Evolutionary conservation across 2,888 invertebrate genomes (phyloP).

Genomic region (Priocnemis perturbator): DNA sequence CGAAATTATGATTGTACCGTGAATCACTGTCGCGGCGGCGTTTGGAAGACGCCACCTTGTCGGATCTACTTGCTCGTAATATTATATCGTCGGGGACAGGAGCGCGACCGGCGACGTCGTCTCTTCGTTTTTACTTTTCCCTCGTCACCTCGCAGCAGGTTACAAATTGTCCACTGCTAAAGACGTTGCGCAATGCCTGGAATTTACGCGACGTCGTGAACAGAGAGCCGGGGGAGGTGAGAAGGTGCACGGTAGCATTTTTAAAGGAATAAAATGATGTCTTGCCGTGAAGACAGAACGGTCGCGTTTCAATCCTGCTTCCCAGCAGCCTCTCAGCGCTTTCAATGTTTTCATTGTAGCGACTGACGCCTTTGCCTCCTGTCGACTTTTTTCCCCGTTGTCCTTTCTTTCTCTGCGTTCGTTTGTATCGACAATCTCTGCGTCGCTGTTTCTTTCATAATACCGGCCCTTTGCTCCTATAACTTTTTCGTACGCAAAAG

Average conservation of each 20-base stretch:
- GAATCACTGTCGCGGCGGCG: too few species aligned
- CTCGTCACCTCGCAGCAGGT: too few species aligned
- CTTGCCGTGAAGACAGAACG: constrained; percentile 25
- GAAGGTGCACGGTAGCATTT: constrained; percentile 12
- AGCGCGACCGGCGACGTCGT: too few species aligned
- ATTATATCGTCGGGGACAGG: too few species aligned
- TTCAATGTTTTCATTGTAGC: constrained; percentile 47
- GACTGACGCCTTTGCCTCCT: constrained; percentile 24
- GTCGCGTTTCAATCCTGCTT: constrained; percentile 39
- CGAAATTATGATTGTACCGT: too few species aligned
- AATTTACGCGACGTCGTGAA: not conserved
- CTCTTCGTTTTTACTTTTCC: too few species aligned
- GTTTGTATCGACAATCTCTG: not conserved
- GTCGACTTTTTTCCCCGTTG: not conserved
- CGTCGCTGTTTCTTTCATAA: not conserved
- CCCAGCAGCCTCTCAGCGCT: constrained; percentile 12
- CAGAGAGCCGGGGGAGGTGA: constrained; percentile 5
- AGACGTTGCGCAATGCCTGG: too few species aligned
- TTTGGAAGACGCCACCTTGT: too few species aligned
- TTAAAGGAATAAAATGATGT: constrained; percentile 28
- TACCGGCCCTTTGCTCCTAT: not conserved
- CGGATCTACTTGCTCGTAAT: too few species aligned
- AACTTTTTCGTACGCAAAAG: too few species aligned
- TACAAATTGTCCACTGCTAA: too few species aligned
- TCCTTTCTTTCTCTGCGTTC: not conserved